A percentile compares a stretch with the other conserved stretches of the same genome.
phyloP scores from a whole-genome alignment of 1,140 invertebrate species.

The Planococcus citri region DNA sequence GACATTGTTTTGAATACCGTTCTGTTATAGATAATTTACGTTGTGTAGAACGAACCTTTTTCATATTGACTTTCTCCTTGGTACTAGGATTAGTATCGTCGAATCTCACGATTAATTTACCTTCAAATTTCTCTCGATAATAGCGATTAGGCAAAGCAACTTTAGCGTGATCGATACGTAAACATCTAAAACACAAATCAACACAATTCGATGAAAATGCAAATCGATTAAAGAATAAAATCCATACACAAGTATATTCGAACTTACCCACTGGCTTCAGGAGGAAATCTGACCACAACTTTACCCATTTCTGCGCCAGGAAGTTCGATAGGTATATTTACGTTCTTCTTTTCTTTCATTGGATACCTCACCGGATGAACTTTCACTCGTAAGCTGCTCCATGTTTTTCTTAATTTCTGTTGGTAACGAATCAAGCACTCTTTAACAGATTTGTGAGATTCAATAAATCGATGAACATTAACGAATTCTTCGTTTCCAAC shows the following conservation, averaged over 20 bases:
- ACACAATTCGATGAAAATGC: constrained; percentile 26
- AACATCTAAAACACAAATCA: constrained; percentile 62
- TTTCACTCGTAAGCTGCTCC: neutral
- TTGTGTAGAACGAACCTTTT: constrained; percentile 48
- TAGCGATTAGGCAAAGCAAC: constrained; percentile 96
- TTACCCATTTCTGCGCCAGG: constrained; percentile 92
- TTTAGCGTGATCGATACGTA: constrained; percentile 99
- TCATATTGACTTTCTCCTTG: constrained; percentile 97
- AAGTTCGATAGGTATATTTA: constrained; percentile 92
- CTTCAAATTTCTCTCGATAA: constrained; percentile 86
- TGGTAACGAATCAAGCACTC: neutral
- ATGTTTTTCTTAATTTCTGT: neutral
- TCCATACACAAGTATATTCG: neutral
- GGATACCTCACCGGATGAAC: too few relatives aligned
- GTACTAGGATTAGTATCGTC: constrained; percentile 99
- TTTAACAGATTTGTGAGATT: neutral
- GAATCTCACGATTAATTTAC: constrained; percentile 94
- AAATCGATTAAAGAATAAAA: neutral
- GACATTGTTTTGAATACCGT: neutral
- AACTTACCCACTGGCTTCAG: constrained; percentile 88
- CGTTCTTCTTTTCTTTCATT: constrained; percentile 59
- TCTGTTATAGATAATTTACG: constrained; percentile 8
- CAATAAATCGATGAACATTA: neutral
- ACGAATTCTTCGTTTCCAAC: neutral
- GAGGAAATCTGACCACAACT: constrained; percentile 87